Evolutionary conservation across 2,888 invertebrate species (phyloP).

Genomic region (Caenorhabditis becei): DNA sequence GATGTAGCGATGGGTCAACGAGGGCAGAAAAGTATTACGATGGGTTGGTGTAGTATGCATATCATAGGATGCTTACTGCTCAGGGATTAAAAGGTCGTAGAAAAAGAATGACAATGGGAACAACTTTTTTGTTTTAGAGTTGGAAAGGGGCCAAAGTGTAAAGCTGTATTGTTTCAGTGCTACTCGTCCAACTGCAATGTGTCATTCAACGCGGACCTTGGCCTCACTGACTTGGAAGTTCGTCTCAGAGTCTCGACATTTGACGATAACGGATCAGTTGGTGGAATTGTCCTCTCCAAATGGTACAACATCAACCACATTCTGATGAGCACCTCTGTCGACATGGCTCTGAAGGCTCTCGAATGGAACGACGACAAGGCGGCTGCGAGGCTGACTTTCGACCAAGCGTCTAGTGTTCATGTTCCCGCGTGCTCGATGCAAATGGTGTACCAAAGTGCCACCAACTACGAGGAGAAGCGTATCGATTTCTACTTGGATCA

Average conservation of each 20-base stretch:
- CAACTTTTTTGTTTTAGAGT: not conserved
- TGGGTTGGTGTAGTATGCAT: conserved; percentile 46
- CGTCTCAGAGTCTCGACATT: conserved; percentile 56
- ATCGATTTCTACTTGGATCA: conserved; percentile 48
- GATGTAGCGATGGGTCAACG: conserved; percentile 23
- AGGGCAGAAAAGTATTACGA: conserved; percentile 40
- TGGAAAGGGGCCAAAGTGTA: not conserved
- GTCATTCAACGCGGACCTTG: conserved; percentile 38
- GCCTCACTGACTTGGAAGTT: conserved; percentile 28
- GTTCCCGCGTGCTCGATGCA: conserved; percentile 50
- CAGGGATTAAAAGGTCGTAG: conserved; percentile 56
- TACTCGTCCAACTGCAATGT: conserved; percentile 56
- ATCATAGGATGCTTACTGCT: conserved; percentile 40
- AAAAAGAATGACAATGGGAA: not conserved
- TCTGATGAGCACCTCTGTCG: conserved; percentile 34
- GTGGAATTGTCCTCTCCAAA: conserved; percentile 51
- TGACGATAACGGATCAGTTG: conserved; percentile 52
- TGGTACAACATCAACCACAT: conserved; percentile 61
- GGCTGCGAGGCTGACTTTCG: conserved; percentile 52
- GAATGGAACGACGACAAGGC: conserved; percentile 69
- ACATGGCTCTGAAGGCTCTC: conserved; percentile 34
- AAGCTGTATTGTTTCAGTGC: conserved; percentile 41
- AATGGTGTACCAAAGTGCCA: conserved; percentile 43
- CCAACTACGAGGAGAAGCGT: conserved; percentile 36
- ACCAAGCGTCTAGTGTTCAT: conserved; percentile 22